Evolutionary conservation across 1,140 invertebrate genomes (phyloP), one percentile per base, ranked within the genome.

Genomic region (Drosophila eugracilis): DNA sequence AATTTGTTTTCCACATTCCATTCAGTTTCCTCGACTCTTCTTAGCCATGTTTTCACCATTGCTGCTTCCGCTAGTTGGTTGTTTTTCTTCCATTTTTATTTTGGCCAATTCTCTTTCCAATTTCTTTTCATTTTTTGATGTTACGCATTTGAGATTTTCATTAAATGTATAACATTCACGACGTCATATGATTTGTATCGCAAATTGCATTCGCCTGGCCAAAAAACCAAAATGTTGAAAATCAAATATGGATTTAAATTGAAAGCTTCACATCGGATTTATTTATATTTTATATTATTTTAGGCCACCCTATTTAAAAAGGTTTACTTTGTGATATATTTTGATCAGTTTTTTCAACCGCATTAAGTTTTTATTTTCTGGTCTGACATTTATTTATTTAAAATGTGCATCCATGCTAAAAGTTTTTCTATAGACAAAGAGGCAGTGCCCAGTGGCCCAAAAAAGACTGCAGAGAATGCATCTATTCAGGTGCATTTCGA

Each of bases 1-100:
- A 90, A 86, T 90, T 83, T 90, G 75, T 90, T 90, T 71, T 75
- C 42, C 48, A 73, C 69, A 73, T 79, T 78, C 47, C 65, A 59
- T 50, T 54, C 52, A 10, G 45, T 41, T 84, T 76, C 49, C 53
- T 63, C 53, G 44, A 7, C 36, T 57, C 63, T 85, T 67, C 78
- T 79, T 72, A 24, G 65, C 65, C 63, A 44, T 67, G 71, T 80
- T 84, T 65, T 52, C 22, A 14, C n/a, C 62, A 53, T 69, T 36
- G 65, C 48, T 34, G 49, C 48, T 69, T 69, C 62, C 47, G 47
- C 47, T 34, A 15, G 14, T 47, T 15, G 41, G 36, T 47, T 39
- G 22, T n/a, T 7, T 53, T 30, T 19, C 28, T 44, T 39, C 17
- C 10, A 6, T 53, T 30, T 19, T 24, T 44, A 14, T 14, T 21